phyloP scores from a whole-genome alignment of 2,888 invertebrate genomes.

The Parnassius mnemosyne region DNA sequence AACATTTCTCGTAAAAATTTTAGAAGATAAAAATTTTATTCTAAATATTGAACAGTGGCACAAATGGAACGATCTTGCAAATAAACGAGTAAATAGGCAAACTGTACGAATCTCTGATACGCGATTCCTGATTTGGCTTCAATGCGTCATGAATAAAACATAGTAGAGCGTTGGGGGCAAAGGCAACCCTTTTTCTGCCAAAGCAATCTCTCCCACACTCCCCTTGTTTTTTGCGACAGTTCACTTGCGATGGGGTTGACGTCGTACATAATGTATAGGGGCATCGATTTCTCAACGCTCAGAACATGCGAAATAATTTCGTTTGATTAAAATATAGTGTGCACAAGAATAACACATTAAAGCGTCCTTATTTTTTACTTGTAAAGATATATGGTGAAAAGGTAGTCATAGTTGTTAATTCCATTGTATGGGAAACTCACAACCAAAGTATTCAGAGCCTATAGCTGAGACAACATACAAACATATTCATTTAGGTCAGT shows the following conservation, averaged over 20 bases:
- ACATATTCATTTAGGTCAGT: too few relatives aligned
- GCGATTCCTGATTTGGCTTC: constrained; percentile 53
- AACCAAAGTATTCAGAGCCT: too few relatives aligned
- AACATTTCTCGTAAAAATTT: too few relatives aligned
- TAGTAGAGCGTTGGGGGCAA: constrained; percentile 49
- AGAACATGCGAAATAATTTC: not conserved
- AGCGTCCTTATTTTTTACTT: too few relatives aligned
- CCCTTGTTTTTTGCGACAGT: constrained; percentile 62
- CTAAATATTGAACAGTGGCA: not conserved
- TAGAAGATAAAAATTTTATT: too few relatives aligned
- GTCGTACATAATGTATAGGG: constrained; percentile 27
- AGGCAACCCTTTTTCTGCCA: constrained; percentile 62
- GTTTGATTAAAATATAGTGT: too few relatives aligned
- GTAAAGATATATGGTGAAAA: too few relatives aligned
- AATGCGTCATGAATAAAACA: constrained; percentile 74
- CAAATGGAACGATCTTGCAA: constrained; percentile 22
- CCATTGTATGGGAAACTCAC: too few relatives aligned
- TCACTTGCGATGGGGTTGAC: constrained; percentile 49
- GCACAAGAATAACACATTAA: too few relatives aligned
- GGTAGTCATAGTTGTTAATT: too few relatives aligned
- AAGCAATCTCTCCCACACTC: constrained; percentile 58
- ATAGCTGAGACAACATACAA: too few relatives aligned
- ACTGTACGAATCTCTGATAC: constrained; percentile 56
- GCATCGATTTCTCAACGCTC: constrained; percentile 45
- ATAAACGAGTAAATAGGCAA: constrained; percentile 39